Evolutionary conservation across 2,113 vertebrate species (phyloP).

Genomic region (Nothobranchius furzeri): DNA sequence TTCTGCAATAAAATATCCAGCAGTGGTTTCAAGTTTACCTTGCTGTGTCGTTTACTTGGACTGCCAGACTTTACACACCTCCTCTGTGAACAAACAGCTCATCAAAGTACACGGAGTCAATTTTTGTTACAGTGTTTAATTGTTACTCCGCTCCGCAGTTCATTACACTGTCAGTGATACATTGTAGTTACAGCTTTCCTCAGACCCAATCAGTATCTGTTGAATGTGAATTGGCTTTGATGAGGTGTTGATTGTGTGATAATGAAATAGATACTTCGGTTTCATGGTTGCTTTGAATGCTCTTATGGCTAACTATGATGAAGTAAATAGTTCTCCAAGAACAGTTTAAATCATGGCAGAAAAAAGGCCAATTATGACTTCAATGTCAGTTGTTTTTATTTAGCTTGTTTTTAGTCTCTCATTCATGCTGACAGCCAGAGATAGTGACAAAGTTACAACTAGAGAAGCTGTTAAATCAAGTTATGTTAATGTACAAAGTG

Average conservation of each 20-base stretch:
- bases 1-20: no score
- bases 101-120: not conserved
- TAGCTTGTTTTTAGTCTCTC: no score
- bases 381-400: no score
- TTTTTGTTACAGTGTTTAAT: conserved; percentile 28
- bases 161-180: conserved; percentile 17
- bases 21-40: not conserved
- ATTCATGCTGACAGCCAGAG: no score
- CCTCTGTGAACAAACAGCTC: conserved; percentile 15
- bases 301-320: no score
- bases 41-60: no score
- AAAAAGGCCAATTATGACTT: no score
- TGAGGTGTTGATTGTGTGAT: conserved; percentile 31
- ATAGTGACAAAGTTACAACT: no score
- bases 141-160: conserved; percentile 1
- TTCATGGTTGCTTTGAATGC: not conserved
- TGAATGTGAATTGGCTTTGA: conserved; percentile 40
- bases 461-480: no score
- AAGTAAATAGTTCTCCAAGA: no score
- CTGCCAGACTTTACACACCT: not conserved
- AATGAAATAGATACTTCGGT: conserved; percentile 12
- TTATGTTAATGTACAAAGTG: no score
- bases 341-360: no score
- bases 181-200: conserved; percentile 18
- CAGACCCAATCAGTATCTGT: conserved; percentile 40